Evolutionary conservation across 2,888 invertebrate genomes (phyloP).

Genomic region (Julus scandinavius): DNA sequence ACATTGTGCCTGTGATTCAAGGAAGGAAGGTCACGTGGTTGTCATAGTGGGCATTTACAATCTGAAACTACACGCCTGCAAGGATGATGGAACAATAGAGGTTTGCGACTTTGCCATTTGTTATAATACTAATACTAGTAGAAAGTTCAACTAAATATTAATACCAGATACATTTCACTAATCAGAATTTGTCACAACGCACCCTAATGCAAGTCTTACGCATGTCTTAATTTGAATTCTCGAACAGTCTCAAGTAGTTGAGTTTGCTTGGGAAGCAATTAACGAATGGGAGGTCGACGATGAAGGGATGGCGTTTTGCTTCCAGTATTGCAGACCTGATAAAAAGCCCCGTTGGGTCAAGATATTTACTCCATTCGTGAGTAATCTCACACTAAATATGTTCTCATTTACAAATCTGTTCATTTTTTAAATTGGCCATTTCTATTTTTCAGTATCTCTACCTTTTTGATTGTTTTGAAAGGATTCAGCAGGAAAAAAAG

Average conservation of each 20-base stretch:
- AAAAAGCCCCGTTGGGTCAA: conserved; percentile 86
- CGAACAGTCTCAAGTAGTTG: conserved; percentile 77
- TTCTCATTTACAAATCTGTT: neutral
- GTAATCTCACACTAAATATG: conserved; percentile 64
- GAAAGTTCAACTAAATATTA: neutral
- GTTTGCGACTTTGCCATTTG: conserved; percentile 63
- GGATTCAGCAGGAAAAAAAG: conserved; percentile 87
- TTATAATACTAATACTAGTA: neutral
- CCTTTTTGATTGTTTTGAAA: conserved; percentile 93
- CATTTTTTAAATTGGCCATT: neutral
- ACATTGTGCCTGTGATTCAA: conserved; percentile 89
- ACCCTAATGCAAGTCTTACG: neutral
- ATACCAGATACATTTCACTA: neutral
- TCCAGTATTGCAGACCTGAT: conserved; percentile 84
- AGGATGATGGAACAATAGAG: conserved; percentile 81
- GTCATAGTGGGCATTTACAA: conserved; percentile 75
- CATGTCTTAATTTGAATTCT: neutral
- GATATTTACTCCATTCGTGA: conserved; percentile 89
- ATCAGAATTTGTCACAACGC: neutral
- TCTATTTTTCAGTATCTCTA: conserved; percentile 79
- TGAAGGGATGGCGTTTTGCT: conserved; percentile 89
- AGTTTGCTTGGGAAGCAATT: conserved; percentile 85
- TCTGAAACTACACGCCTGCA: conserved; percentile 84
- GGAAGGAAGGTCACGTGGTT: conserved; percentile 87
- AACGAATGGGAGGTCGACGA: conserved; percentile 90